Percentiles rank a stretch among this genome's conserved stretches.
These are phyloP conservation scores for Cladopsammia gracilis DNA, from an alignment of 64 coral and sea anemone genomes.

Conservation along the genomic window DNA sequence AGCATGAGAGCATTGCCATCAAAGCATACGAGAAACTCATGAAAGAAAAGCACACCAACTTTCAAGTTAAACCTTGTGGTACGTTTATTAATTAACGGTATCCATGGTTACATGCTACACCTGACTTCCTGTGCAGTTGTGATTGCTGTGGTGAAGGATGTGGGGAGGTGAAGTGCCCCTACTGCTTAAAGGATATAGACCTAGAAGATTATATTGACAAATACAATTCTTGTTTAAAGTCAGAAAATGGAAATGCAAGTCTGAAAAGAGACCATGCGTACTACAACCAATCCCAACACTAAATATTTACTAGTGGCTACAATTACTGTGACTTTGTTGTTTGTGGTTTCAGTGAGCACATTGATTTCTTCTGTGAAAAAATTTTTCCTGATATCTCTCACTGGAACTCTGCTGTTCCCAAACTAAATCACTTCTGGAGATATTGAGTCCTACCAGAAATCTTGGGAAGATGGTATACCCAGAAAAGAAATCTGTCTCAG, in stretches of 20 bases:
- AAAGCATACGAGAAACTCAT: conserved; percentile 28
- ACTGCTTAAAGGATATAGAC: neutral
- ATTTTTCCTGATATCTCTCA: conserved; percentile 14
- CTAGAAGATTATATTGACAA: conserved; percentile 29
- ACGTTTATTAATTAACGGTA: conserved; percentile 21
- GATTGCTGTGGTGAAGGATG: conserved; percentile 59
- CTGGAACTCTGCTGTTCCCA: conserved; percentile 51
- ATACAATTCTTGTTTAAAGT: neutral
- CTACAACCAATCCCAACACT: conserved; percentile 19
- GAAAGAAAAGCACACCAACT: conserved; percentile 48
- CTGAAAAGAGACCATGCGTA: neutral
- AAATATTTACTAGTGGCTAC: neutral
- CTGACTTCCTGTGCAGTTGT: conserved; percentile 49
- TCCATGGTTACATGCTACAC: conserved; percentile 64
- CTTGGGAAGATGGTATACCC: conserved; percentile 69
- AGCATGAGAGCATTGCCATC: conserved; percentile 45
- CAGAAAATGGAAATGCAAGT: neutral
- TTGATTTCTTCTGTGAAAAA: conserved; percentile 28
- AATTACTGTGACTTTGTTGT: conserved; percentile 32
- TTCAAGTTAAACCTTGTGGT: conserved; percentile 40
- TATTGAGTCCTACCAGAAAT: conserved; percentile 54
- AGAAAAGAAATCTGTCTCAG: neutral
- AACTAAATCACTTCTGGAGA: conserved; percentile 63
- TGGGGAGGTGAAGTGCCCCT: conserved; percentile 50
- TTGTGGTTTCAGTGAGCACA: conserved; percentile 30